Base-by-base conservation (phyloP, 2,797 vertebrate species). In the Acanthurus lineatus region DNA sequence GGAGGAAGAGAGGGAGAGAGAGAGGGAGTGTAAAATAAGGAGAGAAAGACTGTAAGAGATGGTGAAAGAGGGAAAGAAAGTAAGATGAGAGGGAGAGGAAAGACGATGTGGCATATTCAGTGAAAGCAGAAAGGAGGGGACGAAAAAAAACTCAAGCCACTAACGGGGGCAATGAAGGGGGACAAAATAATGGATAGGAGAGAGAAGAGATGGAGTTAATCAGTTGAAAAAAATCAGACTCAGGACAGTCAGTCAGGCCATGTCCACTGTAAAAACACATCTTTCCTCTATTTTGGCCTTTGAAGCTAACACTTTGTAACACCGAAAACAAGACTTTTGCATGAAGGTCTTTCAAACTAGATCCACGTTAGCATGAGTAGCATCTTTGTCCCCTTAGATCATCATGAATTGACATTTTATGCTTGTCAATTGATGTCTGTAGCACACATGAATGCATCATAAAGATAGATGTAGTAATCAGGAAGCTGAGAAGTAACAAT, bases 111-210 rank as follows among this genome's bases (percentile, higher is more conserved):
- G 59, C 73, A 35, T 42, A 59, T 47, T 64, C n/a, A 54, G 32
- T 9, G 56, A 51, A 17, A 52, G 40, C 0, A 17, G 48, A 28
- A 62, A 64, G 69, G 22, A 57, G 19, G 62, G 20, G 54, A 53
- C 0, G 1, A 61, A 57, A 40, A 32, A 28, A 60, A 79, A 77
- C 47, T 81, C 12, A 11, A 79, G 20, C 22, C 71, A 63, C 35
- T 81, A 72, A 77, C 63, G 20, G 66, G 67, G 45, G 65, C 28
- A 28, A 76, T 76, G 80, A 81, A 88, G 72, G 53, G 47, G 9
- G 28, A 80, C 63, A 76, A 79, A 82, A 85, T 83, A 89, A 84
- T 75, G 59, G 69, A 62, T 54, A 62, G 52, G 69, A 65, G 20
- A 65, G 57, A 7, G 71, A 19, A 52, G 64, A 56, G 63, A 77